These are phyloP conservation scores for Torymus auratus DNA, from an alignment of 2,888 invertebrate genomes.

Conservation along the genomic window DNA sequence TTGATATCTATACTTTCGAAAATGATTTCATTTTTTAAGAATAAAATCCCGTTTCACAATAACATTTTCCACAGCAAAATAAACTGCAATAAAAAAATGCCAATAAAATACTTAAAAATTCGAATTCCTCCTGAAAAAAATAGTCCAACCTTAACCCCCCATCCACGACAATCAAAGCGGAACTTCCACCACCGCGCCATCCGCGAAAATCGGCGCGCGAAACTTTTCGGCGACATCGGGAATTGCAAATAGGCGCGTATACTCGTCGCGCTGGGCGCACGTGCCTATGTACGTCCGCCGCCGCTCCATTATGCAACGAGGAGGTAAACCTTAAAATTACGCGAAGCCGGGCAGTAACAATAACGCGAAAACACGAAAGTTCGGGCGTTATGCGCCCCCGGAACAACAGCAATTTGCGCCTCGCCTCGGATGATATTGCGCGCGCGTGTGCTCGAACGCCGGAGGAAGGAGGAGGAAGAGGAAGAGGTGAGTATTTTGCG, in stretches of 20 bases:
- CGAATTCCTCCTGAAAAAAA: no score
- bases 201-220: not conserved
- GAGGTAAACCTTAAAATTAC: constrained; percentile 50
- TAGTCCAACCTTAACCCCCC: no score
- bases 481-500: not conserved
- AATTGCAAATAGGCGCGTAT: constrained; percentile 41
- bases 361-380: constrained; percentile 55
- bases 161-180: no score
- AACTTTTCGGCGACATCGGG: constrained; percentile 16
- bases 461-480: no score
- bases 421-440: not conserved
- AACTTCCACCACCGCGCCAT: not conserved
- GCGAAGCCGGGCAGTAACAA: constrained; percentile 41
- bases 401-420: constrained; percentile 51
- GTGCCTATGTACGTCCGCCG: constrained; percentile 12
- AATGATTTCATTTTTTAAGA: no score
- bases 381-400: constrained; percentile 34
- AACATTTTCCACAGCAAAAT: no score
- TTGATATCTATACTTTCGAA: no score
- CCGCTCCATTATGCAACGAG: constrained; percentile 51
- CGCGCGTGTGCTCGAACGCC: no score
- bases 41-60: no score
- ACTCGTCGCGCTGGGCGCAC: constrained; percentile 4
- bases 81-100: no score
- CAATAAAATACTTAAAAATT: no score